Evolutionary conservation across 2,113 vertebrate genomes (phyloP).

Genomic region (Chionodraco myersi): DNA sequence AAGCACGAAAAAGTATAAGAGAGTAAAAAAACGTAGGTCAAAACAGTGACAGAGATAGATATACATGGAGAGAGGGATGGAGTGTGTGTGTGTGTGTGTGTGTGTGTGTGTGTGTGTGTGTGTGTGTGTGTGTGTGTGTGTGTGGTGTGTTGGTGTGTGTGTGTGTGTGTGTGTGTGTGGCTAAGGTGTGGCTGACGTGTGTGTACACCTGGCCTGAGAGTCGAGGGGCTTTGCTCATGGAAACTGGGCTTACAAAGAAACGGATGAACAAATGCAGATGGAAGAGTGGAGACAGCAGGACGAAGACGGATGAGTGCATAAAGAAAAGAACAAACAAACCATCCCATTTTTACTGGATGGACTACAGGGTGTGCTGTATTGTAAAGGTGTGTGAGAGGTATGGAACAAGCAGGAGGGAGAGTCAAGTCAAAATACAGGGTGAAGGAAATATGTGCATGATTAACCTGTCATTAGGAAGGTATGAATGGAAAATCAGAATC

Average conservation of each 20-base stretch:
- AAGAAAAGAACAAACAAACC: constrained; percentile 50
- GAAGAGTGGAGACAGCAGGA: constrained; percentile 35
- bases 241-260: constrained; percentile 49
- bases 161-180: not conserved
- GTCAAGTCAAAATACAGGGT: not conserved
- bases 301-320: constrained; percentile 26
- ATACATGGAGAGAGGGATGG: not conserved
- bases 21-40: not conserved
- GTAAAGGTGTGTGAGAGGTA: not conserved
- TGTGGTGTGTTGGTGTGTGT: not conserved
- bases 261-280: constrained; percentile 50
- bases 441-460: not conserved
- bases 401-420: not conserved
- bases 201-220: constrained; percentile 47
- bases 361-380: not conserved
- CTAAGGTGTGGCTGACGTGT: constrained; percentile 46
- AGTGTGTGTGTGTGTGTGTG: not conserved
- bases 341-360: not conserved
- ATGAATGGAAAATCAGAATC: not conserved
- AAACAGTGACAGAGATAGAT: not conserved
- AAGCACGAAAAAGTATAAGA: not conserved
- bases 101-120: constrained; percentile 16
- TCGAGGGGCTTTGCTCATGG: constrained; percentile 18
- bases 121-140: not conserved
- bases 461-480: not conserved